Base-by-base conservation (phyloP, 2,888 invertebrate genomes). In the Drosophila ustulata region DNA sequence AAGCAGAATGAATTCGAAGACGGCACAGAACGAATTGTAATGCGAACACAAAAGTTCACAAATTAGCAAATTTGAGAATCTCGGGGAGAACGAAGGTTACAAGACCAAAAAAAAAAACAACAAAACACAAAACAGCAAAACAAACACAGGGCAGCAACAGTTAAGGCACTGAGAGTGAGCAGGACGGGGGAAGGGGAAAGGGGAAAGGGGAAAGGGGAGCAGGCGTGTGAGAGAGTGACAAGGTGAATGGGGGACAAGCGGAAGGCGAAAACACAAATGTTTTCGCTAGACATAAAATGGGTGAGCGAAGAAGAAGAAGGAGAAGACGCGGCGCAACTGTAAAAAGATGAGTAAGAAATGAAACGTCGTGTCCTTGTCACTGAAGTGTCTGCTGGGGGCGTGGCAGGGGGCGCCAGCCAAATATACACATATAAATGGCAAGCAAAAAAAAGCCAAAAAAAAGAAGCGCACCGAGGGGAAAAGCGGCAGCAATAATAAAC, bases 61-160 rank as follows among this genome's bases (percentile, higher is more conserved):
- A 90, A 90, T 90, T 90, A 90, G 89, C 88, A 81, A 90, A 90
- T 89, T 89, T 84, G 86, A 90, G 88, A 80, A 87, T 79, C 82
- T 82, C 70, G 75, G 66, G 70, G 64, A 46, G 45, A 37, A 26
- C 46, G 55, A 30, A 41, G 32, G 32, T 30, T 6, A 39, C 28
- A 53, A 56, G 46, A 51, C 61, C 47, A 66, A 64, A 52, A 51
- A 49, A 64, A 37, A 34, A 37, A 41, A 46, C 49, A 65, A 64
- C 57, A 46, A 43, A 58, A 59, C 3, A 51, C 80, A 41, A 23
- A 50, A 28, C 32, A 28, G 39, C 65, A 77, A 78, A 72, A 51
- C 65, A 75, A 75, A 64, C 65, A 63, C 80, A 68, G 46, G 51
- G 56, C 25, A 56, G 65, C 55, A 46, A 49, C 41, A 47, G 32